These are phyloP conservation scores for Leptinotarsa haldemani DNA, from an alignment of 2,888 invertebrate species.

Conservation along the genomic window DNA sequence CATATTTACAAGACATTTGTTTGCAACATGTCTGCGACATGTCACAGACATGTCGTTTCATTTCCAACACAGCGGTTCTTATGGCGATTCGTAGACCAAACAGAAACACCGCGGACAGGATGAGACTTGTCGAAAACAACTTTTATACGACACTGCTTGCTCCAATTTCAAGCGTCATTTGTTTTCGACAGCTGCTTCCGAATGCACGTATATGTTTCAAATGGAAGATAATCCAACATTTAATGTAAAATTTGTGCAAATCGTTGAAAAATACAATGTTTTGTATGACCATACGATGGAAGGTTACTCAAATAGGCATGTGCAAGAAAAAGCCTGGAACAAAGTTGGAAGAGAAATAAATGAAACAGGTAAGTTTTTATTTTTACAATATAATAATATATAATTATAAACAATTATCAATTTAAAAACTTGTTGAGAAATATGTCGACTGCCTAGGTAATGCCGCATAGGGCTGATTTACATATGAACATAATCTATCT, in stretches of 20 bases:
- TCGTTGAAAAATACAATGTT: constrained; percentile 9
- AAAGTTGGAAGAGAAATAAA: constrained; percentile 10
- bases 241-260: background rate
- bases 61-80: background rate
- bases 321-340: constrained; percentile 6
- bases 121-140: background rate
- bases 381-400: background rate
- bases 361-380: constrained; percentile 9
- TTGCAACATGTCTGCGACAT: background rate
- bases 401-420: background rate
- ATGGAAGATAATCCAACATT: background rate
- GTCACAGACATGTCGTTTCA: background rate
- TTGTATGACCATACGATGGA: constrained; percentile 10
- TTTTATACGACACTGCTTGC: background rate
- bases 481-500: constrained; percentile 5
- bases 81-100: background rate
- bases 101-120: background rate
- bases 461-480: constrained; percentile 5
- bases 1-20: background rate
- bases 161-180: background rate
- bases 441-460: background rate
- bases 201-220: too few species aligned
- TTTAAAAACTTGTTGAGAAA: background rate
- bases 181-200: background rate
- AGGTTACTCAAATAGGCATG: constrained; percentile 12